Percentiles rank a stretch among this genome's conserved stretches.
Conservation (phyloP, 2,113 vertebrate genomes). For the Antechinus stuartii region DNA sequence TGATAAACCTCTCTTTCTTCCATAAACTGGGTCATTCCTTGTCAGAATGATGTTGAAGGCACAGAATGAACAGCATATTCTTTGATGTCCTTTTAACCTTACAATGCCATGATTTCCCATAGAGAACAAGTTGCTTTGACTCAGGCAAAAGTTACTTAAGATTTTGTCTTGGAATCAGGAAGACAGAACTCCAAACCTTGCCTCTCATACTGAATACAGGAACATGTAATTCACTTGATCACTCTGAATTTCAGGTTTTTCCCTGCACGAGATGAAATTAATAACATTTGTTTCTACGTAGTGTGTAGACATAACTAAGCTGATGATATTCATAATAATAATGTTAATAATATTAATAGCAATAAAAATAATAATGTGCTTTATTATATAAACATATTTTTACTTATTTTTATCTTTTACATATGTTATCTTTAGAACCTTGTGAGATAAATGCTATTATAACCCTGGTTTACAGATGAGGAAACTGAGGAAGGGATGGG, state of each 20-base stretch:
- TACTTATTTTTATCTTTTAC: background rate
- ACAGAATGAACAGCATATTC: background rate
- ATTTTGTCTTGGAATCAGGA: background rate
- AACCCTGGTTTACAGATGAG: background rate
- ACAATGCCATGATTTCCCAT: background rate
- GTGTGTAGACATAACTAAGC: background rate
- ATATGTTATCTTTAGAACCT: background rate
- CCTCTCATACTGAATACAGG: background rate
- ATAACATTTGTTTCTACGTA: background rate
- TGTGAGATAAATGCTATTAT: background rate
- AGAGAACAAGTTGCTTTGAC: background rate
- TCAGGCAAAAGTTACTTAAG: background rate
- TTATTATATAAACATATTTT: no score
- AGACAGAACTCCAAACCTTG: background rate
- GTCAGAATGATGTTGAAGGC: background rate
- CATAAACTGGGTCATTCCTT: background rate
- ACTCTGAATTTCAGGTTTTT: background rate
- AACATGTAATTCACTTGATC: background rate
- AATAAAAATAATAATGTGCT: background rate
- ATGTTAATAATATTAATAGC: background rate
- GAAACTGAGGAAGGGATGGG: slow-evolving; percentile 5
- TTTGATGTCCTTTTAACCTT: background rate
- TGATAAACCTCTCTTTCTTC: background rate
- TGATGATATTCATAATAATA: no score
- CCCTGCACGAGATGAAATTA: background rate